phyloP scores from a whole-genome alignment of 1,140 invertebrate genomes.

The Drosophila ohnishii region DNA sequence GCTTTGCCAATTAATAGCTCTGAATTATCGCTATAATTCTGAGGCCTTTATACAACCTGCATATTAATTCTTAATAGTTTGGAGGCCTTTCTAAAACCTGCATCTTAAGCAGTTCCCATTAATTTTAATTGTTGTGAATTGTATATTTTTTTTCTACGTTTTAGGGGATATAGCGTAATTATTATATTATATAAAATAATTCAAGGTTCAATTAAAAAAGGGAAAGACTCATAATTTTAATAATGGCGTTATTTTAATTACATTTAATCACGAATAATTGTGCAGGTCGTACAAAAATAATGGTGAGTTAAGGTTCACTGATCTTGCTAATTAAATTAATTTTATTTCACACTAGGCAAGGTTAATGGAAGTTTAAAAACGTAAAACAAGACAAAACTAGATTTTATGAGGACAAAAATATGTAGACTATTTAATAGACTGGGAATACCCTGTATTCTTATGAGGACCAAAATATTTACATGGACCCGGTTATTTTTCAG shows the following conservation, averaged over 20 bases:
- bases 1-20: neutral
- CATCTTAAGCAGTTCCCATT: neutral
- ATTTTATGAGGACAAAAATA: neutral
- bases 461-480: neutral
- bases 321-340: conserved; percentile 9
- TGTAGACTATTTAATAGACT: neutral
- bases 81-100: neutral
- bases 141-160: neutral
- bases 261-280: conserved; percentile 3
- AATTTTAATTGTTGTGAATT: neutral
- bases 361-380: conserved; percentile 1
- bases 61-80: neutral
- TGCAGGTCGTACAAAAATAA: neutral
- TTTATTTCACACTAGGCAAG: neutral
- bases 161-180: neutral
- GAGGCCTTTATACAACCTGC: neutral
- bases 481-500: neutral
- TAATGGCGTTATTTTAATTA: neutral
- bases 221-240: neutral
- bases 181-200: neutral
- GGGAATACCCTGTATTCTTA: too few species aligned
- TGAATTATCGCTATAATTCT: neutral
- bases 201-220: neutral
- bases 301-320: neutral
- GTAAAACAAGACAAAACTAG: neutral